Base-by-base conservation (phyloP, 2,888 invertebrate genomes). In the Adelognathus sp. region DNA sequence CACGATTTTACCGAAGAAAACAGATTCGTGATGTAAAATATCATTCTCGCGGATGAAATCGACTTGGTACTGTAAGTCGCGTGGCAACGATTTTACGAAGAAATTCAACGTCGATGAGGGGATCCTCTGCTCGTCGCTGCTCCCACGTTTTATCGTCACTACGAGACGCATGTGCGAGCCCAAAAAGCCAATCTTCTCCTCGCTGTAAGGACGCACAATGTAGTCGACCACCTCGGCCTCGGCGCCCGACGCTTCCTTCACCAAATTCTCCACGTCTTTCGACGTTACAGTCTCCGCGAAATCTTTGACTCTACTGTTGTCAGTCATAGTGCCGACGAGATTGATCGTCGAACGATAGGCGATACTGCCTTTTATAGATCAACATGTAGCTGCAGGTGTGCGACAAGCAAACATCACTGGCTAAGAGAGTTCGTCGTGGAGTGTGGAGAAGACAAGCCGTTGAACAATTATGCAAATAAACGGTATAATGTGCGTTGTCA, bases 81-180 rank as follows among this genome's bases (percentile, higher is more conserved):
- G 90, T 0, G 95, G 95, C 66, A 94, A 90, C 5, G 93, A 92
- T 88, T 95, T 95, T 0, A 94, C 90, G 84, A 95, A 95, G 76
- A 94, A 93, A 18, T 86, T 87, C n/a, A 83, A 60, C 0, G 24
- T 39, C 16, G 67, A 36, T 0, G n/a, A 41, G 2, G 1, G 18
- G 18, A 46, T n/a, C n/a, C 39, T 14, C 33, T 58, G 41, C 2
- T 70, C 74, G 0, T 56, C 14, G 6, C 24, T 36, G 5, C 24
- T 56, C 27, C 67, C 79, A 0, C 46, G 78, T n/a, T 72, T 61
- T 0, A 77, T 61, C 1, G 73, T 81, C 3, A 89, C 81, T 4
- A 44, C 63, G 0, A 90, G 76, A 14, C 81, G 82, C 5, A 82
- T 76, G 72, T 90, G 88, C 2, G 87, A 83, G 2, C 88, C 87